These are phyloP conservation scores for Sebastes iracundus DNA, from an alignment of 2,797 vertebrate species.

Conservation along the genomic window DNA sequence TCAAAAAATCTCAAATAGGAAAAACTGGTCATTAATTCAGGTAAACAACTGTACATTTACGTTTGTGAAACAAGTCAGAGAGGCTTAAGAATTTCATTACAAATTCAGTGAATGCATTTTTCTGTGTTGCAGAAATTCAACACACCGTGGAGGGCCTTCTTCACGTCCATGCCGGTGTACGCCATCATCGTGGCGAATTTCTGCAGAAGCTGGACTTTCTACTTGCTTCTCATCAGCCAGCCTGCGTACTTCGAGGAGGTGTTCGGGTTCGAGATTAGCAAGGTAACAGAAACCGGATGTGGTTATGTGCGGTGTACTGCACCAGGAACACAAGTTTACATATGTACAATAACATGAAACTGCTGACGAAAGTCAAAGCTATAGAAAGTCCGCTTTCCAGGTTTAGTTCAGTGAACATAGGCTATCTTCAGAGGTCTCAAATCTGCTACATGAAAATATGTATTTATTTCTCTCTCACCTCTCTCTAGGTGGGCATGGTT, in stretches of 20 bases:
- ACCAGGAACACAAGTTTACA: neutral
- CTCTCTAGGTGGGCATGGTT: conserved; percentile 87
- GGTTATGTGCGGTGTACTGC: neutral
- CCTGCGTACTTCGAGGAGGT: conserved; percentile 95
- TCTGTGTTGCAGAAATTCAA: conserved; percentile 87
- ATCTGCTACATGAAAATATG: neutral
- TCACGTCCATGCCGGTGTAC: conserved; percentile 94
- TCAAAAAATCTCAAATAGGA: neutral
- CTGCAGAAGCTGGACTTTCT: conserved; percentile 96
- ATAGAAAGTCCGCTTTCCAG: neutral
- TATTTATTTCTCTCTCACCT: neutral
- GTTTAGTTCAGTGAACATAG: neutral
- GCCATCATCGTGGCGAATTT: conserved; percentile 96
- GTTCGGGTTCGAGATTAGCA: conserved; percentile 94
- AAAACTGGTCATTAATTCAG: neutral
- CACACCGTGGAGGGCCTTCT: conserved; percentile 91
- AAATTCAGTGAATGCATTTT: neutral
- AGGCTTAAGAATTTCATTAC: neutral
- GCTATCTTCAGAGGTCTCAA: neutral
- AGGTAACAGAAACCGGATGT: conserved; percentile 80
- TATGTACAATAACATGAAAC: neutral
- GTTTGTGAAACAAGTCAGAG: neutral
- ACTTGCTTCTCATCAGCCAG: conserved; percentile 93
- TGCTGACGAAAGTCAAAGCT: neutral
- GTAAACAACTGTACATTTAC: neutral